These are phyloP conservation scores for Therioaphis trifolii DNA, from an alignment of 2,888 invertebrate species.

Conservation along the genomic window DNA sequence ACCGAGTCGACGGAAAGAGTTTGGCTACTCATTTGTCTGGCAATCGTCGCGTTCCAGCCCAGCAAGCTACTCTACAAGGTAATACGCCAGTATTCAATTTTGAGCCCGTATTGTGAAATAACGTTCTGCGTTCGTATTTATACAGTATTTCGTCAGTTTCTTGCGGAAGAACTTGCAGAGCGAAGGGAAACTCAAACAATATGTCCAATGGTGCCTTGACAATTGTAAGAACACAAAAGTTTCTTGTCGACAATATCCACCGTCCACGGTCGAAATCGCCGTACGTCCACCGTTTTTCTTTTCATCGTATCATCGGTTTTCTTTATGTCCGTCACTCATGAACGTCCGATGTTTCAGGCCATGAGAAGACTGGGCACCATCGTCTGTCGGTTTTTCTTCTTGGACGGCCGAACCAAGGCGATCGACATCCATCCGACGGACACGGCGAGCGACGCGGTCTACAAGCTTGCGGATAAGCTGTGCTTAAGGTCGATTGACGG, in stretches of 20 bases:
- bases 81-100: too few species aligned
- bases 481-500: slow-evolving; percentile 87
- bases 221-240: slow-evolving; percentile 90
- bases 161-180: slow-evolving; percentile 78
- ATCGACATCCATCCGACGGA: slow-evolving; percentile 95
- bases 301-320: too few species aligned
- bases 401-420: slow-evolving; percentile 94
- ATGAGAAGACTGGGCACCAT: slow-evolving; percentile 91
- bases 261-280: slow-evolving; percentile 92
- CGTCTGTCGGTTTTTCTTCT: slow-evolving; percentile 92
- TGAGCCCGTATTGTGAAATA: too few species aligned
- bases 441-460: slow-evolving; percentile 90
- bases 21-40: slow-evolving; percentile 89
- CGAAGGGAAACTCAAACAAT: slow-evolving; percentile 80
- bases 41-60: slow-evolving; percentile 92
- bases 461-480: slow-evolving; percentile 87
- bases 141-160: slow-evolving; percentile 80
- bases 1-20: slow-evolving; percentile 85
- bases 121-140: too few species aligned
- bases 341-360: slow-evolving; percentile 72
- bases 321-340: neutral
- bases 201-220: slow-evolving; percentile 93
- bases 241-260: slow-evolving; percentile 83
- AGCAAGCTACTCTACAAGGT: slow-evolving; percentile 82
- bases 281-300: slow-evolving; percentile 72